phyloP scores from a whole-genome alignment of 2,113 vertebrate genomes.

The Athene cunicularia region DNA sequence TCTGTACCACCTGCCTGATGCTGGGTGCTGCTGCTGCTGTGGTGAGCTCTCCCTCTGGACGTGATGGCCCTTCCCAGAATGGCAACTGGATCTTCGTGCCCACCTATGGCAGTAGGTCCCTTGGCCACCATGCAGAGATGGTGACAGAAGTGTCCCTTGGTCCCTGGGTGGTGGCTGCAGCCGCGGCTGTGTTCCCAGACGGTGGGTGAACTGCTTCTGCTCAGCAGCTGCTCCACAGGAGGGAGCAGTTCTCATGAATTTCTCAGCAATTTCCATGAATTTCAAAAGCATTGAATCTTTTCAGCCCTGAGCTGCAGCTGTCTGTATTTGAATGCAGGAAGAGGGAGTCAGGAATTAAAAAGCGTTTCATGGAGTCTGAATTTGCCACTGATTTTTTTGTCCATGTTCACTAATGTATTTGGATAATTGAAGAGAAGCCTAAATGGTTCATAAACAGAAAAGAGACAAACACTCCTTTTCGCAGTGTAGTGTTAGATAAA shows the following conservation, averaged over 20 bases:
- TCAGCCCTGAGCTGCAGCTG: neutral
- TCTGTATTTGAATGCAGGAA: neutral
- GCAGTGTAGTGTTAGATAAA: neutral
- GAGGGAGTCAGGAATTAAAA: neutral
- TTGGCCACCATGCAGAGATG: accelerated
- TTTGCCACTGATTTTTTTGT: conserved; percentile 18
- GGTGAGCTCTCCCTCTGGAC: neutral
- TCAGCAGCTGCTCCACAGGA: conserved; percentile 58
- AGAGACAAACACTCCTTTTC: neutral
- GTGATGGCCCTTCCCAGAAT: neutral
- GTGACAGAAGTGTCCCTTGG: neutral
- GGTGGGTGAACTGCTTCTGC: neutral
- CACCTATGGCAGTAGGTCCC: too few species aligned
- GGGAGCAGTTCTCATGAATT: conserved; percentile 45
- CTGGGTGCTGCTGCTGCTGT: neutral
- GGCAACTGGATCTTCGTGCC: neutral
- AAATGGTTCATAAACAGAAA: neutral
- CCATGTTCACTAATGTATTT: neutral
- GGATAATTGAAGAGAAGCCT: conserved; percentile 24
- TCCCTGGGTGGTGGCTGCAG: neutral
- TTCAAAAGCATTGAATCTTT: neutral
- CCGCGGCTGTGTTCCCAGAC: neutral
- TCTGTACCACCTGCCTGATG: neutral
- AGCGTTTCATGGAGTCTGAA: neutral
- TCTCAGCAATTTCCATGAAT: neutral